Base-by-base conservation (phyloP, 2,888 invertebrate species). In the Serrognathus titanus region DNA sequence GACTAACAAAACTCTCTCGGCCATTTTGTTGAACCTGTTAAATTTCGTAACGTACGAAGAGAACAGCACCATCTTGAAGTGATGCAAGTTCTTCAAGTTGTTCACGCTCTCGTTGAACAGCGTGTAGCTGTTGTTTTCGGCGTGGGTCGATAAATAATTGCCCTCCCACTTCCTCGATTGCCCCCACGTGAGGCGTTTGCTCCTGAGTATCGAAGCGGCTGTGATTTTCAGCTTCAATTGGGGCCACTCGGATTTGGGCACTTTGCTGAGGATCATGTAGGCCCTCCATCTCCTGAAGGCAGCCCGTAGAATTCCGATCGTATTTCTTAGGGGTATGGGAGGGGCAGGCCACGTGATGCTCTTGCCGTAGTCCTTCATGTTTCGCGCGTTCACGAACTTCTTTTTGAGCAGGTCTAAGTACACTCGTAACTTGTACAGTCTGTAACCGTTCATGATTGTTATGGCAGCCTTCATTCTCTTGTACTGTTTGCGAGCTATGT, bases 281-380 rank as follows among this genome's bases (percentile, higher is more conserved):
- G 95, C 96, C 55, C 94, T 82, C 97, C 97, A 97, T 64, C 89
- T 82, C n/a, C 87, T 82, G 71, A 83, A 89, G 10, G 89, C 84
- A 48, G 79, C 79, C 53, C 81, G 83, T 58, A 90, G 78, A 13
- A 83, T 75, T 1, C 83, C 79, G 10, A 88, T 83, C 1, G 85
- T 85, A 11, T 81, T 75, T 46, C 84, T 80, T 0, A 90, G 82
- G 0, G 88, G 84, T 16, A 86, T 82, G 5, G 94, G 88, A 7
- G 91, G 87, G 0, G 79, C 75, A 0, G 97, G 96, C 97, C 97
- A 97, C 38, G 80, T 79, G 48, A 92, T 79, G 62, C 81, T 83
- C 74, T 90, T 90, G 3, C 93, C 93, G 70, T 85, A 90, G 75
- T 92, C 90, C n/a, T 79, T 79, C 81, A 83, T 78, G 24, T 80